Percentiles rank a stretch among this genome's conserved stretches.
Evolutionary conservation across 2,888 invertebrate genomes (phyloP).

Genomic region (Eilema griseolum): DNA sequence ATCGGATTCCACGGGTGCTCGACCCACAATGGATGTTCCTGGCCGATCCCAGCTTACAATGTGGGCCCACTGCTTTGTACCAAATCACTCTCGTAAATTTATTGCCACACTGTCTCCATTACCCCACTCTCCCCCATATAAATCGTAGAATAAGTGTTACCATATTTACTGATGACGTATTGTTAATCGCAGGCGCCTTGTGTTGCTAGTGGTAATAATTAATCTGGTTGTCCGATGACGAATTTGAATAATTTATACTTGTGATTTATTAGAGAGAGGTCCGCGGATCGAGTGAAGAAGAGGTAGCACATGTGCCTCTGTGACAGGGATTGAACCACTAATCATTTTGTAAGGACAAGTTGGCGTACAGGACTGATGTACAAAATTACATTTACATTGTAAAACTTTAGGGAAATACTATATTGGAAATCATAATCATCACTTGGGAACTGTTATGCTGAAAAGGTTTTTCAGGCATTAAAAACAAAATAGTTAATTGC

Average conservation of each 20-base stretch:
- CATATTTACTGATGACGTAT: slow-evolving; percentile 86
- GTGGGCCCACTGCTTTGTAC: slow-evolving; percentile 84
- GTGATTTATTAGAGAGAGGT: slow-evolving; percentile 76
- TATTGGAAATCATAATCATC: neutral
- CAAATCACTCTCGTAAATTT: slow-evolving; percentile 85
- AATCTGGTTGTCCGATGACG: slow-evolving; percentile 80
- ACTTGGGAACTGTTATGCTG: neutral
- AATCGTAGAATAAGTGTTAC: slow-evolving; percentile 85
- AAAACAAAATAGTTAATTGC: too few species aligned
- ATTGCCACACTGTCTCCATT: slow-evolving; percentile 79
- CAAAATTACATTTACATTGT: neutral
- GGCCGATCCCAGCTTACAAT: slow-evolving; percentile 80
- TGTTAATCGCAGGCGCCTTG: slow-evolving; percentile 82
- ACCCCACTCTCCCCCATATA: slow-evolving; percentile 81
- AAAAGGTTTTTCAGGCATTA: too few species aligned
- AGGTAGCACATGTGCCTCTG: slow-evolving; percentile 61
- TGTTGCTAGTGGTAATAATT: slow-evolving; percentile 82
- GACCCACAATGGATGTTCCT: slow-evolving; percentile 82
- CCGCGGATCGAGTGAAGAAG: slow-evolving; percentile 60
- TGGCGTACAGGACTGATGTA: slow-evolving; percentile 9
- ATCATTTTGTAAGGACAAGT: slow-evolving; percentile 31
- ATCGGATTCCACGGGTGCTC: slow-evolving; percentile 83
- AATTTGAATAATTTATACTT: slow-evolving; percentile 82
- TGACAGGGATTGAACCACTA: slow-evolving; percentile 41
- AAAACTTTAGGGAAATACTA: slow-evolving; percentile 1